phyloP scores from a whole-genome alignment of 2,888 invertebrate genomes.

The Listrodromus nycthemerus region DNA sequence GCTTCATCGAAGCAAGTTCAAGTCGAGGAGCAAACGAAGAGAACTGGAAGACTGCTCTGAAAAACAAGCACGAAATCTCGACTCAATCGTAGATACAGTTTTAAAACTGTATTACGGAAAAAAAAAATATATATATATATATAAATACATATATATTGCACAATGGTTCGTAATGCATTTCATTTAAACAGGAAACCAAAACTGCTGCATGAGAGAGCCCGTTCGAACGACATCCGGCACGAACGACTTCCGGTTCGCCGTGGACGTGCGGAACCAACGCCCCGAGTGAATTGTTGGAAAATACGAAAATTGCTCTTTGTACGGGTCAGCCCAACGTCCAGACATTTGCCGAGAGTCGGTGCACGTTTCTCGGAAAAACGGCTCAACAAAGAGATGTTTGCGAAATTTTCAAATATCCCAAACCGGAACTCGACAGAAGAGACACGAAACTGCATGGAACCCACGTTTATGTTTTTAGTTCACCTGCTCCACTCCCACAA shows the following conservation, averaged over 20 bases:
- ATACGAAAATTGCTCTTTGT: constrained; percentile 24
- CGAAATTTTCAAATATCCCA: constrained; percentile 9
- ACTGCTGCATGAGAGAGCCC: constrained; percentile 4
- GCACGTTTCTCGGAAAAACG: background rate
- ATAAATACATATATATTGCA: background rate
- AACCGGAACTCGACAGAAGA: constrained; percentile 41
- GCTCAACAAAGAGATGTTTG: background rate
- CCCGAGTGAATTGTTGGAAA: constrained; percentile 11
- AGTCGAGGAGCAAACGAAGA: constrained; percentile 23
- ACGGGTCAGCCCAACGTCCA: background rate
- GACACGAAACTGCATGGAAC: constrained; percentile 6
- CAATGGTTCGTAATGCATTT: background rate
- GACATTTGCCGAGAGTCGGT: background rate
- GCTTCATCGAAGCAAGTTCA: constrained; percentile 20
- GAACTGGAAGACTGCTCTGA: background rate
- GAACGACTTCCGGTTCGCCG: constrained; percentile 38
- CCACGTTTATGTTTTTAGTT: constrained; percentile 15
- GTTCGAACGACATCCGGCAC: constrained; percentile 17
- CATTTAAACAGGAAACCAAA: constrained; percentile 7
- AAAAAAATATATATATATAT: background rate
- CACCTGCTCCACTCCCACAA: constrained; percentile 55
- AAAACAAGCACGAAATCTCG: background rate
- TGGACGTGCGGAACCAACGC: background rate
- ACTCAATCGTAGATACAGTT: background rate
- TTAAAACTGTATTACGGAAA: background rate